A percentile compares a stretch with the other conserved stretches of the same genome.
These are phyloP conservation scores for Sciurus vulgaris DNA, from an alignment of 2,797 vertebrate species.

Conservation along the genomic window DNA sequence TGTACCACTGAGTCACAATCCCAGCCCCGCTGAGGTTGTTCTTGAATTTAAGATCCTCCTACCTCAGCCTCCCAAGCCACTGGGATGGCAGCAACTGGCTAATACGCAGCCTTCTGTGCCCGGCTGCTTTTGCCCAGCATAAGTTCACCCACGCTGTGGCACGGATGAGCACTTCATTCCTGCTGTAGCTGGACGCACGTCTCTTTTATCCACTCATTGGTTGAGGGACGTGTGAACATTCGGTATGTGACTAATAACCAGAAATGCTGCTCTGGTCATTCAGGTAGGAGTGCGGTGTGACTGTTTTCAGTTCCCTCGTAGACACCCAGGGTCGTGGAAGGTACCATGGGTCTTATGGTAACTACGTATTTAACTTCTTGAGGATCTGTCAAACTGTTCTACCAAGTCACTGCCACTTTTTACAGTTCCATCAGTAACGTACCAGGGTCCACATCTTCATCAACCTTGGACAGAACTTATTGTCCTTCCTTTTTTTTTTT, in stretches of 20 bases:
- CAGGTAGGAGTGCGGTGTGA: not conserved
- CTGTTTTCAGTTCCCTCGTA: not conserved
- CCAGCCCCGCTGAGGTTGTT: no score
- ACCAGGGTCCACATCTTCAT: not conserved
- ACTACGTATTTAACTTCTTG: not conserved
- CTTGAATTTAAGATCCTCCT: no score
- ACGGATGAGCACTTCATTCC: not conserved
- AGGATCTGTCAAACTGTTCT: not conserved
- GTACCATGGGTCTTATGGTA: not conserved
- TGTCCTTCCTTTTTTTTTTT: not conserved
- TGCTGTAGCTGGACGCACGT: not conserved
- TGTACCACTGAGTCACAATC: no score
- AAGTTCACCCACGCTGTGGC: not conserved
- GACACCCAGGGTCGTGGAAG: not conserved
- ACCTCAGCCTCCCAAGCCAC: no score
- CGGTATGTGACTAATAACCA: not conserved
- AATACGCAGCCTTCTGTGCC: no score
- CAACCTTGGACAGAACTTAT: not conserved
- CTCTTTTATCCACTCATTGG: not conserved
- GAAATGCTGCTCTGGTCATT: not conserved
- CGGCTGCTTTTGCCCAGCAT: not conserved
- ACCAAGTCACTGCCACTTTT: not conserved
- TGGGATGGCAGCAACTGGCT: no score
- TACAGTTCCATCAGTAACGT: not conserved
- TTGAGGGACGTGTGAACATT: not conserved